phyloP scores from a whole-genome alignment of 2,113 vertebrate species.

The Siniperca chuatsi region DNA sequence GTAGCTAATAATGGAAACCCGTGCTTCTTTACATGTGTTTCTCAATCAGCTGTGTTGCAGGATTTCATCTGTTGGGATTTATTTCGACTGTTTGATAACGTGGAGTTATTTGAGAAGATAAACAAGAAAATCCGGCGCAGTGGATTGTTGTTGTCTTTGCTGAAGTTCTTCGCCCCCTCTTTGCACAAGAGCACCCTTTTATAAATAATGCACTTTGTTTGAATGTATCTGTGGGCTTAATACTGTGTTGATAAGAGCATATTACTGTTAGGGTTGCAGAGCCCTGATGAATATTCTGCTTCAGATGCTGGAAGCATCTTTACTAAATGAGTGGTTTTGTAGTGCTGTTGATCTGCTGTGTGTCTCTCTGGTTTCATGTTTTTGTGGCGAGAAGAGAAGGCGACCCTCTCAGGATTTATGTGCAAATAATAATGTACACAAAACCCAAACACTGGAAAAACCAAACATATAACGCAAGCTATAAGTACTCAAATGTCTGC shows the following conservation, averaged over 20 bases:
- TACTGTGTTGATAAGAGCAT: conserved; percentile 58
- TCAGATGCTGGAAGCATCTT: conserved; percentile 68
- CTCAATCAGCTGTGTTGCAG: conserved; percentile 28
- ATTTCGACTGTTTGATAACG: conserved; percentile 8
- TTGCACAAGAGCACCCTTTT: conserved; percentile 46
- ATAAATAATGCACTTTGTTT: conserved; percentile 82
- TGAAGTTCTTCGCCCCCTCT: conserved; percentile 41
- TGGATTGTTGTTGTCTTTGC: conserved; percentile 42
- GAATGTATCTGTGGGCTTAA: conserved; percentile 56
- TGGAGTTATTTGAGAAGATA: conserved; percentile 37
- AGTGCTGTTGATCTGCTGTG: conserved; percentile 49
- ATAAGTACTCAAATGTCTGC: background rate
- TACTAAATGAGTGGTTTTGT: conserved; percentile 60
- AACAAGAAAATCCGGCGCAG: conserved; percentile 16
- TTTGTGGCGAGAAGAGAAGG: conserved; percentile 20
- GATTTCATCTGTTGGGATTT: conserved; percentile 38
- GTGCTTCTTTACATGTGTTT: conserved; percentile 17
- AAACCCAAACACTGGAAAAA: background rate
- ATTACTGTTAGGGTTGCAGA: conserved; percentile 57
- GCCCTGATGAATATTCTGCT: conserved; percentile 72
- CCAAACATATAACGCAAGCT: conserved; percentile 1
- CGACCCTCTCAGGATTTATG: conserved; percentile 4
- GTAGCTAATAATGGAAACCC: conserved; percentile 53
- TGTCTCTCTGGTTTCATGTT: conserved; percentile 41
- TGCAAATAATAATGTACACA: conserved; percentile 22